Evolutionary conservation across 92 coral and sea anemone genomes (phyloP).

Genomic region (Paragorgia papillata): DNA sequence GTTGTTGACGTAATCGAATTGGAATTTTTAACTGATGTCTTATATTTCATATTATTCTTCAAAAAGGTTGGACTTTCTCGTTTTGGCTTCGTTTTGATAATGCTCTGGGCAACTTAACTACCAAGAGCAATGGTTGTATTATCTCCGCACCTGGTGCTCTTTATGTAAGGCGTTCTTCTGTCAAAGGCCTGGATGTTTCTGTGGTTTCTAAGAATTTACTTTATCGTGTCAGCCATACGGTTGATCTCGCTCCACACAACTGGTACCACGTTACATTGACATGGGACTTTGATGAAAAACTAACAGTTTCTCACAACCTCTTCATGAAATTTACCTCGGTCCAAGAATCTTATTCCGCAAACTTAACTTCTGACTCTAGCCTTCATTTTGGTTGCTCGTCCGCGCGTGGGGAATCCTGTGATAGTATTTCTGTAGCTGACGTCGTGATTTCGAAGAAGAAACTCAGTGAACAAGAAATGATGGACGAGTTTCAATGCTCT

Average conservation of each 20-base stretch:
- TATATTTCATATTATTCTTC: neutral
- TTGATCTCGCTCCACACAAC: neutral
- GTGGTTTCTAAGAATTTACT: neutral
- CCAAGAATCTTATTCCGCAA: neutral
- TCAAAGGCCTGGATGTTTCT: neutral
- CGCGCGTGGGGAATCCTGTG: neutral
- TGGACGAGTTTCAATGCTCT: slow-evolving; percentile 21
- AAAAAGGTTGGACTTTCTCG: slow-evolving; percentile 23
- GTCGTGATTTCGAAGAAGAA: slow-evolving; percentile 15
- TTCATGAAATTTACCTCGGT: neutral
- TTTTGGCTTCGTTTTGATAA: slow-evolving; percentile 34
- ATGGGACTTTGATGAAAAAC: neutral
- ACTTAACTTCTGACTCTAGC: neutral
- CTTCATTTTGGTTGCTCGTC: slow-evolving; percentile 1
- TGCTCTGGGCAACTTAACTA: neutral
- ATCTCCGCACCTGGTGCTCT: neutral
- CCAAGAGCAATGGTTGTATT: neutral
- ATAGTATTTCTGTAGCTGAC: slow-evolving; percentile 9
- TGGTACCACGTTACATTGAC: slow-evolving; percentile 21
- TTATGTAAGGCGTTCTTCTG: neutral
- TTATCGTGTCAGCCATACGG: neutral
- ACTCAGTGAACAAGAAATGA: slow-evolving; percentile 5
- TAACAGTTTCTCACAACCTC: slow-evolving; percentile 17
- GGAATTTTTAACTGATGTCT: too few species aligned
- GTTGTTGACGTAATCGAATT: too few species aligned